phyloP scores from a whole-genome alignment of 2,113 vertebrate species.

The Conger conger region DNA sequence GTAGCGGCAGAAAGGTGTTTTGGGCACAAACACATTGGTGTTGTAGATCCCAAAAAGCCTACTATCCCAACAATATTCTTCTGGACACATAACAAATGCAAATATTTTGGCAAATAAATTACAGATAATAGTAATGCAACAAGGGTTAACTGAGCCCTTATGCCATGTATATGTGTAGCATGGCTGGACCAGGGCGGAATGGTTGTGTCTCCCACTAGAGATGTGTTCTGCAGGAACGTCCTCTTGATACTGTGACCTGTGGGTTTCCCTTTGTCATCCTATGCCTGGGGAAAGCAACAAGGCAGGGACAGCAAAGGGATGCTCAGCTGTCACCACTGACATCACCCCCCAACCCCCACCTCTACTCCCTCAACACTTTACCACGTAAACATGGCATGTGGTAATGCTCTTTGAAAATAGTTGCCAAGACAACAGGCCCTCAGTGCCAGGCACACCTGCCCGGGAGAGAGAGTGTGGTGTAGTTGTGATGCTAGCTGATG shows the following conservation, averaged over 20 bases:
- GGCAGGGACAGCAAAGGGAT: slow-evolving; percentile 98
- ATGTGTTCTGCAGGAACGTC: slow-evolving; percentile 27
- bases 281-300: slow-evolving; percentile 88
- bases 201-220: slow-evolving; percentile 2
- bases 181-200: neutral
- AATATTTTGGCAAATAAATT: too few species aligned
- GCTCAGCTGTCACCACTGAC: slow-evolving; percentile 88
- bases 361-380: neutral
- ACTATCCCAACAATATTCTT: too few species aligned
- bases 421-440: neutral
- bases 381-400: too few species aligned
- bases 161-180: neutral
- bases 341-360: slow-evolving; percentile 43
- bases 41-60: too few species aligned
- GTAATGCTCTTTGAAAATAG: neutral
- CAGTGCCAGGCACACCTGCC: neutral
- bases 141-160: neutral
- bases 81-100: too few species aligned
- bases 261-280: slow-evolving; percentile 99
- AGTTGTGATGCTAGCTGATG: neutral
- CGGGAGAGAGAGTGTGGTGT: neutral
- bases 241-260: slow-evolving; percentile 77
- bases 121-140: too few species aligned
- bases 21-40: too few species aligned
- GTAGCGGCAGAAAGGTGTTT: too few species aligned